phyloP scores from a whole-genome alignment of 2,113 vertebrate species.

The Piaya cayana region DNA sequence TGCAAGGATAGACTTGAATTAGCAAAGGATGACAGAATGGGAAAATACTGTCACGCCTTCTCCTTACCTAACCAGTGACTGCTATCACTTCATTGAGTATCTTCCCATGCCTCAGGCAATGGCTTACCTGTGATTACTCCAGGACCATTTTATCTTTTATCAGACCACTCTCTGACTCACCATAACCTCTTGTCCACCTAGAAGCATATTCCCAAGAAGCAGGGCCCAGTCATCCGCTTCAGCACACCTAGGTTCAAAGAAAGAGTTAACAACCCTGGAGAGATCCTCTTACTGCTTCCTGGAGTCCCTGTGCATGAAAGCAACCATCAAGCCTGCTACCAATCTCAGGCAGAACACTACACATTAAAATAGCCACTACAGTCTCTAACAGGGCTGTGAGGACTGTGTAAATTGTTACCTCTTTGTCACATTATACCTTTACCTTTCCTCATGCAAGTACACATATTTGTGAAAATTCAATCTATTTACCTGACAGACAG shows the following conservation, averaged over 20 bases:
- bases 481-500: neutral
- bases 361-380: neutral
- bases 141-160: constrained; percentile 45
- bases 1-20: neutral
- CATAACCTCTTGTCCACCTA: neutral
- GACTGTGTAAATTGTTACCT: neutral
- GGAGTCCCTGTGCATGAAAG: neutral
- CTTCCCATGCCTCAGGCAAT: neutral
- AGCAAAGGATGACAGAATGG: constrained; percentile 30
- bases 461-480: neutral
- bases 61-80: neutral
- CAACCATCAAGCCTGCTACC: neutral
- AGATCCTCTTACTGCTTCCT: neutral
- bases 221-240: constrained; percentile 3
- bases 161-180: constrained; percentile 48
- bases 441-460: neutral
- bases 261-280: neutral
- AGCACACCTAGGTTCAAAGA: neutral
- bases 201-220: constrained; percentile 48
- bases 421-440: neutral
- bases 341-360: neutral
- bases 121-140: constrained; percentile 26
- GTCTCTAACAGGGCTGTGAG: neutral
- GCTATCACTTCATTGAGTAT: neutral
- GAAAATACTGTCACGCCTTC: neutral